Evolutionary conservation across 2,113 vertebrate species (phyloP), one percentile per base, ranked within the genome.

Genomic region (Ptychochromis oligacanthus): DNA sequence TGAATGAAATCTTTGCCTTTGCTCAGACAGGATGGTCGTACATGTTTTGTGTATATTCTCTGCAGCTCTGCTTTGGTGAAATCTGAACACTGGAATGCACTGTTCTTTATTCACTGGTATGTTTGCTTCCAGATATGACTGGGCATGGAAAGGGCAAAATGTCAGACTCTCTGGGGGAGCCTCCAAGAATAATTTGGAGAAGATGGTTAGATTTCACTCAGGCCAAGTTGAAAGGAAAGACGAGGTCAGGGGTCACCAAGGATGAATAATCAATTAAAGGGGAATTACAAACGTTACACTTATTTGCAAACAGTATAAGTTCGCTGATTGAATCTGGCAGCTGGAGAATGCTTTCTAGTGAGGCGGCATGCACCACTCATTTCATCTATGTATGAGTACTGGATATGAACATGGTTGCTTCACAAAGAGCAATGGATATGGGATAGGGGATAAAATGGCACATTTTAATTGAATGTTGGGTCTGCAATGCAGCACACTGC

Each of bases 251-350:
- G 93, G 89, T 93, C 84, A 62, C 43, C 11, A 17, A 57, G 84
- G 91, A 89, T 91, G 88, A 93, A 92, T 89, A 83, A 92, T 94
- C 91, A 92, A 92, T 95, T 93, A 91, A 88, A 93, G 76, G 59
- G 77, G 86, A 92, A 93, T 95, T 93, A 87, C 77, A 90, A 76
- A 62, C 64, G 79, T 89, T 92, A 87, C 79, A 90, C 90, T 91
- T 93, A 89, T 93, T 92, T 88, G 85, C 87, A 91, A 92, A 90
- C 79, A 88, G 81, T 76, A 58, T 24, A 77, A 58, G 40, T 72
- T 85, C 75, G 18, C 80, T 84, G 90, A 94, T 87, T 89, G 86
- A 87, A 87, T 79, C 85, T 79, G 84, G 87, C 89, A 90, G 82
- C 84, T 6, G 6, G 77, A 82, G 78, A 87, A 86, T 57, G 62